Evolutionary conservation across 1,140 invertebrate genomes (phyloP), one percentile per base, ranked within the genome.

Genomic region (Scaptomyza graminum): DNA sequence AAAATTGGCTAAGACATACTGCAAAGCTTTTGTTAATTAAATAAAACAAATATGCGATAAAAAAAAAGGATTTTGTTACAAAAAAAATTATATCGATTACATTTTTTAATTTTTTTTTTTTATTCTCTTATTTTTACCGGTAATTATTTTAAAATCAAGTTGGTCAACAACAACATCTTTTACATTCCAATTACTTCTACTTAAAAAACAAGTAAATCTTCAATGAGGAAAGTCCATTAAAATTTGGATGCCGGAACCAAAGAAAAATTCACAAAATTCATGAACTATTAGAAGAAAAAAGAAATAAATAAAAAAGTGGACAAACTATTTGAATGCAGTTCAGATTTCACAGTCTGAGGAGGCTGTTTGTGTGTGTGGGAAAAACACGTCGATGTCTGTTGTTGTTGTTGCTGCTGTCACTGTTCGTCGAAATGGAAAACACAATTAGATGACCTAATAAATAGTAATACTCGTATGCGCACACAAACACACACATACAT

Each of bases 361-460:
- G 56, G n/a, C 61, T n/a, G 57, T 46, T 66, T 43, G 39, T 55
- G 41, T 72, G 64, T 83, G 79, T 87, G 83, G 83, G 84, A 88
- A 87, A 69, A 87, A 87, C 73, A 72, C 75, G 67, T 74, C 69
- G 70, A 51, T 46, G 49, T 62, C 22, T 31, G 11, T 4, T 12
- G 16, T 12, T 6, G 50, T 28, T 16, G 31, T 52, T 37, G 50
- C 12, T 59, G 37, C 41, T 62, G 63, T 56, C 73, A 56, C 50
- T 56, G 56, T 43, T 56, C 69, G 74, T 87, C 67, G 79, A 84
- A 88, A 88, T 89, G 79, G 83, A 89, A 88, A 88, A 88, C 79
- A 89, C 83, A 88, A 88, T 88, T 88, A 88, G 84, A 88, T 88
- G 83, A 88, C 83, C 83, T 83, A 88, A 88, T 88, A 88, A 88